Base-by-base conservation (phyloP, 2,797 vertebrate species). In the Falco columbarius region DNA sequence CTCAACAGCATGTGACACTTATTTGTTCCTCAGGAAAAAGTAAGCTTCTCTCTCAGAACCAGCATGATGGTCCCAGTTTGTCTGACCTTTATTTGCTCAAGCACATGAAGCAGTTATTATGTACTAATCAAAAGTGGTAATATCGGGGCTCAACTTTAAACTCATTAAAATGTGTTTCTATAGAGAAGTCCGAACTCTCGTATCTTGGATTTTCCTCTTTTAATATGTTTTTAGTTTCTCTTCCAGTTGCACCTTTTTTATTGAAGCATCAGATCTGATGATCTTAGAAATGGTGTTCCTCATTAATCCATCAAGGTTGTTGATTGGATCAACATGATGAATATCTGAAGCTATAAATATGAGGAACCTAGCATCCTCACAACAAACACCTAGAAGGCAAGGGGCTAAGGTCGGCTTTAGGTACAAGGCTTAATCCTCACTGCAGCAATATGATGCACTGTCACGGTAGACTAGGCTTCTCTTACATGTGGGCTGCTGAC, bases 391-490 rank as follows among this genome's bases (percentile, higher is more conserved):
- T 36, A 36, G 27, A 27, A 5, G 17, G 7, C 6, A 55, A 70
- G 13, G 9, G 46, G 34, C 8, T 80, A 52, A 67, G 56, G 24
- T 4, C 19, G 36, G 10, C 46, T 75, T 56, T 7, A 27, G 46
- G 12, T 8, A 65, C 29, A 52, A 73, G 44, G 10, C 13, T 89
- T 62, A 70, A 72, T 36, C 5, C 6, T 36, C 38, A 46, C 7
- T 79, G 36, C 16, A n/a, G 11, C 58, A 70, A 17, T 47, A 42
- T 0, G 0, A 20, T 68, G 29, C 6, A 22, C n/a, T 76, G 8
- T 12, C 10, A 8, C 34, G 29, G 22, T 0, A 54, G 8, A 26
- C 22, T 0, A 54, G 8, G 7, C 4, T 36, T 19, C 52, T 46
- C n/a, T 87, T 40, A 44, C 44, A 36, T 7, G 32, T 30, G 29